Evolutionary conservation across 2,113 vertebrate genomes (phyloP), one percentile per base, ranked within the genome.

Genomic region (Siniperca knerii): DNA sequence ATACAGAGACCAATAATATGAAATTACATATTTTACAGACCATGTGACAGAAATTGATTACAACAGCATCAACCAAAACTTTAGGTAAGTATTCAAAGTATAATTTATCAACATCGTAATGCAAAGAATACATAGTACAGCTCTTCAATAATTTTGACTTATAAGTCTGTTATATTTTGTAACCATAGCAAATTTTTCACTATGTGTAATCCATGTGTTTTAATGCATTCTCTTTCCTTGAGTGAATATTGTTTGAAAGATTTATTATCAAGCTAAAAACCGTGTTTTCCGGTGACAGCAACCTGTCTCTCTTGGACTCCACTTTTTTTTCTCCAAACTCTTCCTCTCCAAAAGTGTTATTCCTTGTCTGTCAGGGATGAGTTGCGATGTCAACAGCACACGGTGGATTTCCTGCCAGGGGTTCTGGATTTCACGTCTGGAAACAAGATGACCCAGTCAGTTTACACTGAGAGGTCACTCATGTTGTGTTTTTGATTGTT

Each of bases 401-500:
- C 48, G 15, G 73, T 83, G 87, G 66, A 90, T 86, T 93, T 92
- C 90, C 90, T 92, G 92, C 80, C 79, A n/a, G 78, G 42, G 73
- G 69, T 69, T 90, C 86, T 92, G 91, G 85, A 79, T 91, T 93
- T 89, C 29, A 48, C 50, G 82, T 94, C 90, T 94, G 93, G 90
- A 82, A 91, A 78, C 82, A 84, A 81, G 87, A 86, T 55, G 79
- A 87, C 82, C 90, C 81, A 57, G 54, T 77, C 7, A 23, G 90
- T 94, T 92, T 90, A 92, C 85, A 79, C 85, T 78, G 66, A 71
- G 66, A 86, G 93, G 90, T 94, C 80, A 81, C 70, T 66, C 58
- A 60, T 92, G 91, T 92, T 93, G 85, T 89, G 90, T 83, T 93
- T 94, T 79, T 92, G 91, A 94, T 93, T 90, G 88, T 94, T 92